phyloP scores from a whole-genome alignment of 2,888 invertebrate genomes.

The Andrena bicolor region DNA sequence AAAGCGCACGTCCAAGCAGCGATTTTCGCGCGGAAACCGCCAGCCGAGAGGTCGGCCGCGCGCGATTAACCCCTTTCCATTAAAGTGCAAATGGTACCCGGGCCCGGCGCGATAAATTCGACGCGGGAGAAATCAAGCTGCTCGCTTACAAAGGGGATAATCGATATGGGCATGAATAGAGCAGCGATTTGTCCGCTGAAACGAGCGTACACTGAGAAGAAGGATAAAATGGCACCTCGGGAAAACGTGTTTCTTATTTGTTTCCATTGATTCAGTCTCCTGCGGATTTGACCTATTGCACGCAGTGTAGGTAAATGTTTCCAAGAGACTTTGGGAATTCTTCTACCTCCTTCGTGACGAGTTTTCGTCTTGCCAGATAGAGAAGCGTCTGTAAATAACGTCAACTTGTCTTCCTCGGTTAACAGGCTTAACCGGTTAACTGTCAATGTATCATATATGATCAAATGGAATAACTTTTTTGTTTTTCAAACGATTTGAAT shows the following conservation, averaged over 20 bases:
- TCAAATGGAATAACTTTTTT: no score
- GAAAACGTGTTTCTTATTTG: background rate
- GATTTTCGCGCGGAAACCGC: slow-evolving; percentile 51
- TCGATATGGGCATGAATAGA: background rate
- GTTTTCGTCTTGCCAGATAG: background rate
- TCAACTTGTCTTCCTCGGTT: background rate
- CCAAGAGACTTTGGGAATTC: no score
- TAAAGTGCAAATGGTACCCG: slow-evolving; percentile 49
- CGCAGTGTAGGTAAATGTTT: no score
- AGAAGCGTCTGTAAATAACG: background rate
- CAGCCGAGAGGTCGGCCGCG: slow-evolving; percentile 36
- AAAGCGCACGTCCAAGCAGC: slow-evolving; percentile 38
- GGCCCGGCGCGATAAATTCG: slow-evolving; percentile 41
- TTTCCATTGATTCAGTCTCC: background rate
- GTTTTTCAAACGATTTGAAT: no score
- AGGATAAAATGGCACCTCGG: no score
- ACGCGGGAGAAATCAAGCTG: slow-evolving; percentile 45
- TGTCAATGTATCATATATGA: no score
- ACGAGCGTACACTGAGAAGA: background rate
- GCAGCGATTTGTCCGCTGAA: background rate
- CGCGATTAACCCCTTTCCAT: slow-evolving; percentile 56
- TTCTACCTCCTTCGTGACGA: no score
- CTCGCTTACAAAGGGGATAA: background rate
- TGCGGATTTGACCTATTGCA: background rate
- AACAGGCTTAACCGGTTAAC: no score